These are phyloP conservation scores for Patiria miniata DNA, from an alignment of 35 echinoderm and acorn worm genomes.

Conservation along the genomic window DNA sequence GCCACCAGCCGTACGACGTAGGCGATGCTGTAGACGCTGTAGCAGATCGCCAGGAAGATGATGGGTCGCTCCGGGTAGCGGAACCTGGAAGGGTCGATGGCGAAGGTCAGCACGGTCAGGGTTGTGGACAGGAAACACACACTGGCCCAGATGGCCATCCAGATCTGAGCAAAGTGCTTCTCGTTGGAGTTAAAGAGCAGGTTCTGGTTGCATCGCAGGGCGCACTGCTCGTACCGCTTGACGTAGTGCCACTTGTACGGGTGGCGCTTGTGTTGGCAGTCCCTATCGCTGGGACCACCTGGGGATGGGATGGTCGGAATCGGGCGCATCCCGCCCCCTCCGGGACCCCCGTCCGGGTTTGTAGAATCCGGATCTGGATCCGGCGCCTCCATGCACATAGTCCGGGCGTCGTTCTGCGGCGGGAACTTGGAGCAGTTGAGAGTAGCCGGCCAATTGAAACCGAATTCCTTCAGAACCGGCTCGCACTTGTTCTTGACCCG, in stretches of 20 bases:
- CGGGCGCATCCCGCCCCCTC: conserved; percentile 6
- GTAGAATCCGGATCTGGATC: conserved; percentile 18
- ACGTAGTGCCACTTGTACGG: conserved; percentile 92
- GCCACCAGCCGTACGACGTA: conserved; percentile 91
- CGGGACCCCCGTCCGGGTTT: neutral
- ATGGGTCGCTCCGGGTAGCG: conserved; percentile 96
- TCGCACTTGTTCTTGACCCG: conserved; percentile 80
- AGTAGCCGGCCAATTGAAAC: conserved; percentile 78
- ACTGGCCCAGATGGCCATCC: conserved; percentile 97
- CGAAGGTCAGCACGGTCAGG: conserved; percentile 85
- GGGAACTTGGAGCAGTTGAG: conserved; percentile 95
- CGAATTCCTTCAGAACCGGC: conserved; percentile 93
- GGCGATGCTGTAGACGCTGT: conserved; percentile 80
- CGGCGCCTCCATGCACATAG: conserved; percentile 90
- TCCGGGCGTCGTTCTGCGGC: conserved; percentile 53
- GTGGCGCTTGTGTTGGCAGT: conserved; percentile 69
- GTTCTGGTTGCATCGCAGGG: conserved; percentile 74
- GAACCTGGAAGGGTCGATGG: conserved; percentile 85
- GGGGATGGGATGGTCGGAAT: neutral
- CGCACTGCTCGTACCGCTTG: conserved; percentile 83
- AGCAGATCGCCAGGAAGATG: conserved; percentile 96
- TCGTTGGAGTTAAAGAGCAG: conserved; percentile 65
- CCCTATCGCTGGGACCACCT: conserved; percentile 42
- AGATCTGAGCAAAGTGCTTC: conserved; percentile 93
- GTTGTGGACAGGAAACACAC: conserved; percentile 89